These are phyloP conservation scores for Romanogobio albipinnatus DNA, from an alignment of 2,113 vertebrate genomes.

Conservation along the genomic window DNA sequence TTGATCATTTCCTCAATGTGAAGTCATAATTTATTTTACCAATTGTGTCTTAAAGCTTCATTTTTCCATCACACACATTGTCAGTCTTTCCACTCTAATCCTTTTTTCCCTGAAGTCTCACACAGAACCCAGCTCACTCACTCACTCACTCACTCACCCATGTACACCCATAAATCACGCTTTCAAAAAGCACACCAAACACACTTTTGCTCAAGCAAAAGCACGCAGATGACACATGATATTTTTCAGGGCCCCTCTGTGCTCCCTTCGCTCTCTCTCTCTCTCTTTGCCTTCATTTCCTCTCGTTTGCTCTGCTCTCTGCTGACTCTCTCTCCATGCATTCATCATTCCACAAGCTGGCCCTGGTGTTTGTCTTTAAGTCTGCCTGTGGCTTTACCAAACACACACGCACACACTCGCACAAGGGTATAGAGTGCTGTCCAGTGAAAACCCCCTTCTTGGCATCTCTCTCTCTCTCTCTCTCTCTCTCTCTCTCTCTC, in stretches of 20 bases:
- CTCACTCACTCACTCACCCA: conserved; percentile 1
- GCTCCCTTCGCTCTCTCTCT: conserved; percentile 48
- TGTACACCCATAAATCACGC: conserved; percentile 1
- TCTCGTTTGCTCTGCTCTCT: conserved; percentile 65
- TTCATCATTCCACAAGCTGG: conserved; percentile 60
- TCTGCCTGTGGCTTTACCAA: conserved; percentile 24
- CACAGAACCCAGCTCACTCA: neutral
- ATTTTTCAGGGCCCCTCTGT: conserved; percentile 46
- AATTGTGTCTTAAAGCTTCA: neutral
- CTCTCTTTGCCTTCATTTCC: conserved; percentile 68
- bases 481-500: conserved; percentile 41
- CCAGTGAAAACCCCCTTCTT: conserved; percentile 36
- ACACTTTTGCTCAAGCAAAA: conserved; percentile 47
- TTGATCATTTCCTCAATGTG: neutral
- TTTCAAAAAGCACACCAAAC: conserved; percentile 34
- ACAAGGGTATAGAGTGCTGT: conserved; percentile 43
- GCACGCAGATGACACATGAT: conserved; percentile 28
- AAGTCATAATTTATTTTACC: neutral
- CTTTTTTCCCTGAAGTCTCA: conserved; percentile 17
- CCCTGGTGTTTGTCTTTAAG: conserved; percentile 41
- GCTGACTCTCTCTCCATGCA: conserved; percentile 63
- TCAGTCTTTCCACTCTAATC: conserved; percentile 25
- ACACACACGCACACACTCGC: conserved; percentile 38
- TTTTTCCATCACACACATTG: conserved; percentile 22
- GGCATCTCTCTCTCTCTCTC: conserved; percentile 26